phyloP scores from a whole-genome alignment of 1,140 invertebrate genomes.

The Anthonomus grandis region DNA sequence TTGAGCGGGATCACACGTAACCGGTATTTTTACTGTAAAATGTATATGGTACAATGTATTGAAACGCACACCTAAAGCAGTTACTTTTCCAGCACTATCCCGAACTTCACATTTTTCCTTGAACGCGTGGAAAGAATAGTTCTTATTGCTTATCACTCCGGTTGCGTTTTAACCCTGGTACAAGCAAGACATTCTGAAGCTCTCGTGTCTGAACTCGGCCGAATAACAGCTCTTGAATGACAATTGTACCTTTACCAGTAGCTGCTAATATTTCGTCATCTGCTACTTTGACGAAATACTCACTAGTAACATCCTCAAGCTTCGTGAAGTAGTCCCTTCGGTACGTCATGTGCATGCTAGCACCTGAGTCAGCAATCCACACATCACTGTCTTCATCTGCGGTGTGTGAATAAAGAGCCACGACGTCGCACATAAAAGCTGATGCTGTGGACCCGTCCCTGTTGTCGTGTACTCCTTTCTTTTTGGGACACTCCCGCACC shows the following conservation, averaged over 20 bases:
- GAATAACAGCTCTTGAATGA: not conserved
- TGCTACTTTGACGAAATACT: conserved; percentile 2
- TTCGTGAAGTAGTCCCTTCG: not conserved
- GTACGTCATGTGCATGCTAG: conserved; percentile 14
- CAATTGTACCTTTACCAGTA: conserved; percentile 3
- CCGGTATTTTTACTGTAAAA: not conserved
- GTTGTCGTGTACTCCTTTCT: not conserved
- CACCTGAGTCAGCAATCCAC: conserved; percentile 17
- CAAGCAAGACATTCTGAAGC: conserved; percentile 11
- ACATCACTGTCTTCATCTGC: conserved; percentile 8
- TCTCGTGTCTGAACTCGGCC: not conserved
- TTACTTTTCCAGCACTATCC: not conserved
- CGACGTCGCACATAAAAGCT: not conserved
- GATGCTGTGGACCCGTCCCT: not conserved
- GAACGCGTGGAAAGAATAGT: conserved; percentile 1
- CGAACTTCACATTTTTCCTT: not conserved
- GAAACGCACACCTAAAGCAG: not conserved
- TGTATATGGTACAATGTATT: not conserved
- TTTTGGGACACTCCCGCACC: conserved; percentile 9
- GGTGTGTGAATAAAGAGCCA: not conserved
- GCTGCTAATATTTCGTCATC: not conserved
- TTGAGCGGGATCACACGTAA: conserved; percentile 1
- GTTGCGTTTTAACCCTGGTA: conserved; percentile 10
- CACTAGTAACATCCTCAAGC: not conserved
- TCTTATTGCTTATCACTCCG: conserved; percentile 8